Conservation (phyloP, 2,888 invertebrate genomes). For the Chorisops tibialis region DNA sequence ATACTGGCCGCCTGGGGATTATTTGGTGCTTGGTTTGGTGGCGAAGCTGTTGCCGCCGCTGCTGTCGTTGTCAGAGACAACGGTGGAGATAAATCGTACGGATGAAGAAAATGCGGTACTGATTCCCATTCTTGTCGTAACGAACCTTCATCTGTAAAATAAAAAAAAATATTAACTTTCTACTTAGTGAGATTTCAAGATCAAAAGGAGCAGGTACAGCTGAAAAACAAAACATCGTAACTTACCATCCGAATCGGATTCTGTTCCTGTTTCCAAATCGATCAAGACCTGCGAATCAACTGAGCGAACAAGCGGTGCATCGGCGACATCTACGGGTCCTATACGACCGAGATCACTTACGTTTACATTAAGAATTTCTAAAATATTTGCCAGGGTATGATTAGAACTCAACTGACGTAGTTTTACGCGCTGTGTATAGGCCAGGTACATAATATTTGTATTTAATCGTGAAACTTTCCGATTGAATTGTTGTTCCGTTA, state of each 20-base stretch:
- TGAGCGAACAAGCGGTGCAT: constrained; percentile 50
- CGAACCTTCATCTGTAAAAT: constrained; percentile 55
- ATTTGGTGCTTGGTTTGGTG: constrained; percentile 34
- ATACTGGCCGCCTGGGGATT: constrained; percentile 55
- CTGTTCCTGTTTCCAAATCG: constrained; percentile 61
- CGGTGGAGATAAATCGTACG: constrained; percentile 36
- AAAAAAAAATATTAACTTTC: not conserved
- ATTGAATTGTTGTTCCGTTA: constrained; percentile 69
- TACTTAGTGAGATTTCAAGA: constrained; percentile 39
- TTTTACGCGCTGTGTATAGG: constrained; percentile 72
- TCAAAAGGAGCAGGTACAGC: no score
- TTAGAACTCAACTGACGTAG: constrained; percentile 61
- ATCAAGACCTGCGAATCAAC: constrained; percentile 63
- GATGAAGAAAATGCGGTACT: constrained; percentile 50
- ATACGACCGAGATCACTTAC: constrained; percentile 68
- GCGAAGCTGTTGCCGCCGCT: not conserved
- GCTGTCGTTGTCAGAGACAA: constrained; percentile 37
- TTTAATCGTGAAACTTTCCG: constrained; percentile 74
- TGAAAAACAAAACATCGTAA: not conserved
- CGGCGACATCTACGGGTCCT: constrained; percentile 60
- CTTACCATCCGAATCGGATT: constrained; percentile 65
- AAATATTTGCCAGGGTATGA: constrained; percentile 69
- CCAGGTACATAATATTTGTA: constrained; percentile 74
- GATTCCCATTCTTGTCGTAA: constrained; percentile 79
- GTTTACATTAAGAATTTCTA: constrained; percentile 64